These are phyloP conservation scores for Parus major DNA, from an alignment of 2,113 vertebrate genomes.

Conservation along the genomic window DNA sequence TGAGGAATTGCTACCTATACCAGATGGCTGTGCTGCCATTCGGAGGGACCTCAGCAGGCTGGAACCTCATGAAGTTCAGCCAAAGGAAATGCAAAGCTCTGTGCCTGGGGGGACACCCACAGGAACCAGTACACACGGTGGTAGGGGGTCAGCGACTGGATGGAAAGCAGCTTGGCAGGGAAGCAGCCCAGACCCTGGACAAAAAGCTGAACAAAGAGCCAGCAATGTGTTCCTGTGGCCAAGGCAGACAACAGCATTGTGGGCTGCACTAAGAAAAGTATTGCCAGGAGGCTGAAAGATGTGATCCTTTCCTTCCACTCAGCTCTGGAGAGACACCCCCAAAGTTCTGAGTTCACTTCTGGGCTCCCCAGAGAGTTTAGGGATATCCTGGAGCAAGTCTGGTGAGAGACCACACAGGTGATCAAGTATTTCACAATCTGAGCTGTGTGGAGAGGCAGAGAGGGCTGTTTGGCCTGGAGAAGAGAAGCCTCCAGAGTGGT, in stretches of 20 bases:
- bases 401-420: neutral
- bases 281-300: neutral
- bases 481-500: neutral
- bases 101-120: neutral
- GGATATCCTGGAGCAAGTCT: neutral
- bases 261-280: neutral
- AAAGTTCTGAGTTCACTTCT: neutral
- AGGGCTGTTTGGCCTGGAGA: neutral
- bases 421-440: neutral
- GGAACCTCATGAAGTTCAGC: neutral
- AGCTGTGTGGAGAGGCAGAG: neutral
- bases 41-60: accelerated
- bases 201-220: neutral
- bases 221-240: neutral
- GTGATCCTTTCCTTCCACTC: neutral
- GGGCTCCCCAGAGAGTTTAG: neutral
- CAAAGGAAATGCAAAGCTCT: neutral
- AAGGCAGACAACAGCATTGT: neutral
- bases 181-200: neutral
- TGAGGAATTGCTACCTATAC: neutral
- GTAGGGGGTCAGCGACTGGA: accelerated
- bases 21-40: neutral
- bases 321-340: neutral
- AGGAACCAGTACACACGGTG: neutral
- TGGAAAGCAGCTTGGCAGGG: neutral